Conservation (phyloP, 2,797 vertebrate genomes). For the Anolis apletophallus region DNA sequence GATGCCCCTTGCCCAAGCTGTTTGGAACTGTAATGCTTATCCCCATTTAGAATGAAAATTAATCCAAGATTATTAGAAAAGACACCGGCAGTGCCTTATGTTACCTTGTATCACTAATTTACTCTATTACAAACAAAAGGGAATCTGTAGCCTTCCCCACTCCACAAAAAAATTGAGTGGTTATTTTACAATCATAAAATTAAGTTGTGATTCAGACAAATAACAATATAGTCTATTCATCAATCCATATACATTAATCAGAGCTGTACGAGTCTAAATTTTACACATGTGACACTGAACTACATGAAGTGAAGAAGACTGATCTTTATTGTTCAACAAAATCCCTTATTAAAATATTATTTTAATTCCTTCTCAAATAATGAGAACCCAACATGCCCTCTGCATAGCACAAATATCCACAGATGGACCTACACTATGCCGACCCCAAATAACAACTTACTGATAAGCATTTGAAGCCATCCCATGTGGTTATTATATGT, state of each 20-base stretch:
- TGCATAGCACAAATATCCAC: too few species aligned
- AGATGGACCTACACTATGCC: too few species aligned
- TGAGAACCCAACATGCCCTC: too few species aligned
- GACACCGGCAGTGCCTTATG: too few species aligned
- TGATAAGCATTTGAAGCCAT: too few species aligned
- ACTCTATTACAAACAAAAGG: background rate
- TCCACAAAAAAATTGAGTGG: too few species aligned
- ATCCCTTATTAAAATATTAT: too few species aligned
- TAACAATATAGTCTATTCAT: too few species aligned
- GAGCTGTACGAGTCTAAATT: background rate
- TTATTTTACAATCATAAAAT: background rate
- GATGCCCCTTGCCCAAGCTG: background rate
- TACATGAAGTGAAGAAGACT: background rate
- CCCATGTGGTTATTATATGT: too few species aligned
- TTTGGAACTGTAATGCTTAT: background rate
- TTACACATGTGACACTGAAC: background rate
- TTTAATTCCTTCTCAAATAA: too few species aligned
- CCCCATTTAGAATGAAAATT: background rate
- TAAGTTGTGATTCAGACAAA: background rate
- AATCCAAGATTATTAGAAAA: background rate
- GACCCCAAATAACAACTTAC: too few species aligned
- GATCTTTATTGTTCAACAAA: background rate
- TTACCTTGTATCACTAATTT: background rate
- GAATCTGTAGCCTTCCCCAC: background rate
- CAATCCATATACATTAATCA: background rate